Percentiles rank a stretch among this genome's conserved stretches.
These are phyloP conservation scores for Frankliniella fusca DNA, from an alignment of 2,888 invertebrate genomes.

Conservation along the genomic window DNA sequence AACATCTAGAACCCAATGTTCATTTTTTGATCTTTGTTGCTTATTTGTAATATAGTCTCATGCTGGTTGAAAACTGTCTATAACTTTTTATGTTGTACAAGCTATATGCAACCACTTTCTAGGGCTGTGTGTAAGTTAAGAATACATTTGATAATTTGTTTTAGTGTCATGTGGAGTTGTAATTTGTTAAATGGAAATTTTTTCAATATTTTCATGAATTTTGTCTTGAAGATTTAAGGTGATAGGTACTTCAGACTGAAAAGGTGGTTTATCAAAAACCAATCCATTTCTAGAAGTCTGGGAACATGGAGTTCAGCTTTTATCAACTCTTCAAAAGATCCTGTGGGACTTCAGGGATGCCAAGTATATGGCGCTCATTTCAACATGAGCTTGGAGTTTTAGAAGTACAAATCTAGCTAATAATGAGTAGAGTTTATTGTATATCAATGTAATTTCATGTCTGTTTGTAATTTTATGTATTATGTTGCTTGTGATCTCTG, in stretches of 20 bases:
- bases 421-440: not conserved
- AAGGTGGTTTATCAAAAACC: not conserved
- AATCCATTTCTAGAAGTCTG: not conserved
- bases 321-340: not conserved
- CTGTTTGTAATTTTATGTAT: constrained; percentile 5
- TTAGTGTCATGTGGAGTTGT: not conserved
- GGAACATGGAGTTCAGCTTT: not conserved
- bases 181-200: not conserved
- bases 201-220: not conserved
- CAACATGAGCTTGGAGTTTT: not conserved
- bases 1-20: not conserved
- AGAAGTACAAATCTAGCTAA: constrained; percentile 1
- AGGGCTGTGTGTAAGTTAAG: not conserved
- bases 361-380: not conserved
- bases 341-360: not conserved
- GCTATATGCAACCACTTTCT: not conserved
- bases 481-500: constrained; percentile 22
- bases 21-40: not conserved
- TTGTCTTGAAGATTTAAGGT: not conserved
- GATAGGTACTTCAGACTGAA: constrained; percentile 3
- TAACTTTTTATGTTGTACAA: not conserved
- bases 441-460: not conserved
- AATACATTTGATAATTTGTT: not conserved
- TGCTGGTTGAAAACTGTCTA: not conserved
- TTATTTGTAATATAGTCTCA: not conserved